These are phyloP conservation scores for Mactra quadrangularis DNA, from an alignment of 1,140 invertebrate species.

Conservation along the genomic window DNA sequence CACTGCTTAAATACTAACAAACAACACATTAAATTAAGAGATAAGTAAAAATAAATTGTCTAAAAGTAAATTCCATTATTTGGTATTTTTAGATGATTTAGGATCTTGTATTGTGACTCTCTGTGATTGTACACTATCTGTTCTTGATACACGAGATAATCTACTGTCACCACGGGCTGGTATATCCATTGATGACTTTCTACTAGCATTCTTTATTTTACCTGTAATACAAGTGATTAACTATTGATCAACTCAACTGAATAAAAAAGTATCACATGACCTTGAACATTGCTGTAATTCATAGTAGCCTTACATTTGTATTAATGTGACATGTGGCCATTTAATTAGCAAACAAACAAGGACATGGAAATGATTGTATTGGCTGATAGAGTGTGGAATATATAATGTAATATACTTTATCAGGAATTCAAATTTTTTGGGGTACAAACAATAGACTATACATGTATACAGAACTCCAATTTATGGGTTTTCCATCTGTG, in stretches of 20 bases:
- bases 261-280: too few relatives aligned
- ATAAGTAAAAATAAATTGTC: too few relatives aligned
- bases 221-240: background rate
- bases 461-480: too few relatives aligned
- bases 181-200: conserved; percentile 19
- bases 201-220: background rate
- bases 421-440: too few relatives aligned
- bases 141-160: background rate
- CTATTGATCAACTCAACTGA: background rate
- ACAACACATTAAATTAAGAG: too few relatives aligned
- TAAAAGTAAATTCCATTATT: too few relatives aligned
- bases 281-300: too few relatives aligned
- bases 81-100: background rate
- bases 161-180: background rate
- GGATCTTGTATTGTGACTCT: conserved; percentile 37
- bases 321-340: background rate
- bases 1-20: too few relatives aligned
- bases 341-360: background rate
- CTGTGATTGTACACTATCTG: conserved; percentile 15
- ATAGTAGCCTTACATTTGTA: background rate
- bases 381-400: background rate
- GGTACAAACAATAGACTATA: too few relatives aligned
- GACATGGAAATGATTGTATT: background rate
- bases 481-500: too few relatives aligned
- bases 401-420: background rate